Base-by-base conservation (phyloP, 2,113 vertebrate species). In the Heptranchias perlo region DNA sequence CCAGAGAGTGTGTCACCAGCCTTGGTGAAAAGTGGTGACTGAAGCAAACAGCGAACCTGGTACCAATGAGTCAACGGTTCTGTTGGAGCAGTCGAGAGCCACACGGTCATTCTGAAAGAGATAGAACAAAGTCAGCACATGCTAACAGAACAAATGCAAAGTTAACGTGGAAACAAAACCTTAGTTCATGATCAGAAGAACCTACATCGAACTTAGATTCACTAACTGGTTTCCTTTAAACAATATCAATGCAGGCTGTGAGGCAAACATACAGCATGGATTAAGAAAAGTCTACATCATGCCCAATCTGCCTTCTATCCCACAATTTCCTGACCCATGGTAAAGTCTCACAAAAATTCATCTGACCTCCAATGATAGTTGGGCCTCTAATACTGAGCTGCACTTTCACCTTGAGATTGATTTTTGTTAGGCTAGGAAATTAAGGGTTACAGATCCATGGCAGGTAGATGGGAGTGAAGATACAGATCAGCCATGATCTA, bases 41-140 rank as follows among this genome's bases (percentile, higher is more conserved):
- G 99, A 96, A 99, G 98, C 86, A 99, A 98, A 97, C 99, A 99
- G 96, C 99, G 98, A 28, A 99, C 99, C 97, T 99, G 99, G 97
- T 99, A 99, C 99, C 99, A 99, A 97, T 99, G 99, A 96, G 99
- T 99, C 96, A 99, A 98, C 3, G 99, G 99, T 96, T 99, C 99
- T 62, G 99, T 99, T 76, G 99, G 99, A 6, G 99, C 98, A 0
- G 99, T 99, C 65, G 99, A 99, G 86, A 99, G 98, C 99, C 99
- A 99, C 95, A 99, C 98, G 0, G 99, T 99, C 98, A 98, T 98
- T 97, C 99, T 99, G 97, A 35, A 87, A 35, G 35, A 39, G 47
- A 78, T 25, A 96, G 13, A 96, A 52, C 2, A 7, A 93, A 35
- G 18, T 3, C 64, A 64, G 47, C 1, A 16, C 1, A 14, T 11